Conservation (phyloP, 2,797 vertebrate species). For the Danio albolineatus region DNA sequence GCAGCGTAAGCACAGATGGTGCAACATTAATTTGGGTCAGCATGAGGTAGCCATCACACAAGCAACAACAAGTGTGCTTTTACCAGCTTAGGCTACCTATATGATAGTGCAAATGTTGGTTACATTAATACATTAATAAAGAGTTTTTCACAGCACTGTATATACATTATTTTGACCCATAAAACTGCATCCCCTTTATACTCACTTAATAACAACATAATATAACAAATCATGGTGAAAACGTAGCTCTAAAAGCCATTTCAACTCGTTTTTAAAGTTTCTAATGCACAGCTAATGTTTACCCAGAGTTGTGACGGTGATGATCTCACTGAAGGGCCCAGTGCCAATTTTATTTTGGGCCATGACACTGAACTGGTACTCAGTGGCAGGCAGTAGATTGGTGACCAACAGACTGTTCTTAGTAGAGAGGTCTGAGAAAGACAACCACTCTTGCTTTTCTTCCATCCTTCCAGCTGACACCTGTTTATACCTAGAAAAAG, state of each 20-base stretch:
- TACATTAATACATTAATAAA: neutral
- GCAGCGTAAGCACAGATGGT: conserved; percentile 39
- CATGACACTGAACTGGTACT: conserved; percentile 93
- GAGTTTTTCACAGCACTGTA: neutral
- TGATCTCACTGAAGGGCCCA: conserved; percentile 91
- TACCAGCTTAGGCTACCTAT: neutral
- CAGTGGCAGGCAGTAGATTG: conserved; percentile 80
- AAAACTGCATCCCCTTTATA: neutral
- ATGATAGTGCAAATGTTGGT: neutral
- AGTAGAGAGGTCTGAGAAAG: conserved; percentile 77
- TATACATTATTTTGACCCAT: neutral
- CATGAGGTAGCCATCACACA: neutral
- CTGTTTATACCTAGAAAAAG: conserved; percentile 82
- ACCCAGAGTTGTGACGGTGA: conserved; percentile 79
- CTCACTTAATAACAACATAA: neutral
- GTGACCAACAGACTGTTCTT: conserved; percentile 80
- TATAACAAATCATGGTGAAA: neutral
- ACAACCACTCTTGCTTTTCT: conserved; percentile 86
- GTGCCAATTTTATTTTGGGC: conserved; percentile 91
- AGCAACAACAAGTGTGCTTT: neutral
- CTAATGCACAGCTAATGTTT: conserved; percentile 55
- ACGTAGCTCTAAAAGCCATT: neutral
- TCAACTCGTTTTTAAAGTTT: neutral
- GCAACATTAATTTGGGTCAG: conserved; percentile 12
- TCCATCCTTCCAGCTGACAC: conserved; percentile 68